Base-by-base conservation (phyloP, 2,797 vertebrate genomes). In the Avahi laniger region DNA sequence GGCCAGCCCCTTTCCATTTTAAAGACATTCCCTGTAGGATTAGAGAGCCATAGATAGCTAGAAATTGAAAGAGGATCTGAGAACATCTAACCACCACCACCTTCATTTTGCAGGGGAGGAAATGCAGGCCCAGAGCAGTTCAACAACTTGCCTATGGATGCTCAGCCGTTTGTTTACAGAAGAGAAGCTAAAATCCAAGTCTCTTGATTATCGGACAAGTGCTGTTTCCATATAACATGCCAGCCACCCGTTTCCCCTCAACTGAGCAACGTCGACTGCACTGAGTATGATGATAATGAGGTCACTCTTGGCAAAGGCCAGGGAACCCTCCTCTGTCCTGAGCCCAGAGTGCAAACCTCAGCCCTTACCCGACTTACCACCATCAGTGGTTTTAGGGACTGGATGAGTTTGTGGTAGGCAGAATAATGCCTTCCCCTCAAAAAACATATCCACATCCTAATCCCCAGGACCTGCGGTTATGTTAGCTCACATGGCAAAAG, bases 81-180 rank as follows among this genome's bases (percentile, higher is more conserved):
- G 69, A 54, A 46, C 6, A 28, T 22, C 24, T 30, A 38, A 84
- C 8, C 24, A 61, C n/a, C 13, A 76, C n/a, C 0, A n/a, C 17
- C 13, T 88, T 84, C 43, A 17, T 89, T 84, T 70, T 38, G 43
- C 26, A 90, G 76, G 76, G 28, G 33, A 92, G 41, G 7, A 70
- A 46, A 50, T 3, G 26, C 75, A 76, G 65, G 38, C 4, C 24
- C 35, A 50, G n/a, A 30, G 65, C 26, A 3, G 14, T n/a, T 22
- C 26, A 24, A 24, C 2, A 3, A 48, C 43, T 89, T 73, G 48
- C 48, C 43, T 41, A 22, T 2, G 61, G 75, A 80, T 1, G 59
- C 54, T 52, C 50, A 46, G 50, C 22, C 15, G 10, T 70, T 46
- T 46, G 20, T 50, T 95, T 70, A 35, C 28, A 88, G 72, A 57